Base-by-base conservation (phyloP, 2,113 vertebrate genomes). In the Ibidorhyncha struthersii region DNA sequence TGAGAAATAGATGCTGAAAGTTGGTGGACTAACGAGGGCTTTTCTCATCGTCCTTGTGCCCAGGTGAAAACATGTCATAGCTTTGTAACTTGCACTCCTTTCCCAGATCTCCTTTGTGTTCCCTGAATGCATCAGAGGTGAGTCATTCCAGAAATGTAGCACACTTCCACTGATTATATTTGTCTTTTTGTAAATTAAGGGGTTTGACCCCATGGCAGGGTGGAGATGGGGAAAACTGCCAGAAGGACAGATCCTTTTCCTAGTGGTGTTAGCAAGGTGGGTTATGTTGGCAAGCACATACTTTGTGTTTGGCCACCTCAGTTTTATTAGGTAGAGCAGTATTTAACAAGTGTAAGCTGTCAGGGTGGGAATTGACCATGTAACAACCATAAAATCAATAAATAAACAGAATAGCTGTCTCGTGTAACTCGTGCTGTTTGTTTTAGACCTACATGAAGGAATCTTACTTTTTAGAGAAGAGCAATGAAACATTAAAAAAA, bases 151-250 rank as follows among this genome's bases (percentile, higher is more conserved):
- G 86, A n/a, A 69, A 8, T 6, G 6, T 7, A 9, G 29, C 40
- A 6, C 36, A 0, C 12, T 66, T 38, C 17, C n/a, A 23, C 34
- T 5, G 2, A 1, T n/a, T 30, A 6, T 0, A 0, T 8, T 2
- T 14, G 12, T 22, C 23, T 25, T 38, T 27, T 50, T 34, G 21
- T 55, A 38, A 67, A 36, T 18, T 6, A 40, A 12, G 32, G 18
- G 32, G 23, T 34, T 76, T 49, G 58, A 47, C 47, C 59, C 45
- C 34, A 0, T 1, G 10, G 14, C 11, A 8, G 22, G 40, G 8
- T 41, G 26, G 53, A 56, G 58, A 8, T 32, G 58, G 47, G 41
- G 50, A 34, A 12, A 12, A 34, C 12, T 74, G 8, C 52, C 52
- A 5, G 16, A 21, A 76, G 3, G 7, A 40, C 27, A 10, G 62